Conservation (phyloP, 2,888 invertebrate genomes). For the Dasysyrphus tricinctus region DNA sequence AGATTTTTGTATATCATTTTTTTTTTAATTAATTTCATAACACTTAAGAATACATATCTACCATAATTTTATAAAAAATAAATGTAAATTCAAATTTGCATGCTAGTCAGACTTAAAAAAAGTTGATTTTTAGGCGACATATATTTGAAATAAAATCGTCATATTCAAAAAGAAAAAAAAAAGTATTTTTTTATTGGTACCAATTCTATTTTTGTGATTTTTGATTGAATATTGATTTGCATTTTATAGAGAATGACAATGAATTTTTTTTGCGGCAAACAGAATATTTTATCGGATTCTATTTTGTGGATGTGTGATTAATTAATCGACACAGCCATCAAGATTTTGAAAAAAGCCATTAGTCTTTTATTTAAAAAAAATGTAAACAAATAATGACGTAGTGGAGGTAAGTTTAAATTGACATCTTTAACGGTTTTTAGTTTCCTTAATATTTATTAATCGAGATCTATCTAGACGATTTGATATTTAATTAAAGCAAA, state of each 20-base stretch:
- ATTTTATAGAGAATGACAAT: neutral
- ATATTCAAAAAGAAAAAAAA: neutral
- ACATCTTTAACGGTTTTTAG: neutral
- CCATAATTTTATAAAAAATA: neutral
- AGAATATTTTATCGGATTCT: neutral
- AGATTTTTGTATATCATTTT: neutral
- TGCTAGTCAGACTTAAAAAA: conserved; percentile 21
- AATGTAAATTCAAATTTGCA: conserved; percentile 9
- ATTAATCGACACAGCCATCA: neutral
- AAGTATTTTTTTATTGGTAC: neutral
- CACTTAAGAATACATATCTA: conserved; percentile 5
- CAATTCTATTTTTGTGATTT: neutral
- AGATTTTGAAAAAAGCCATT: conserved; percentile 5
- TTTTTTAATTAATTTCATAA: neutral
- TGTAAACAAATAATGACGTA: neutral
- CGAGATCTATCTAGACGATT: neutral
- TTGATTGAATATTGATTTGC: conserved; percentile 1
- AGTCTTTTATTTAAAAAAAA: neutral
- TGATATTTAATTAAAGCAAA: neutral
- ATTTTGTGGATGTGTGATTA: neutral
- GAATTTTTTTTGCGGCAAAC: neutral
- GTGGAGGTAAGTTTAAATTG: neutral
- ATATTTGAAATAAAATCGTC: conserved; percentile 14
- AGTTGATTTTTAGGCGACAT: neutral
- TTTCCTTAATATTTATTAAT: neutral